Evolutionary conservation across 2,888 invertebrate species (phyloP).

Genomic region (Pogonocherus hispidulus): DNA sequence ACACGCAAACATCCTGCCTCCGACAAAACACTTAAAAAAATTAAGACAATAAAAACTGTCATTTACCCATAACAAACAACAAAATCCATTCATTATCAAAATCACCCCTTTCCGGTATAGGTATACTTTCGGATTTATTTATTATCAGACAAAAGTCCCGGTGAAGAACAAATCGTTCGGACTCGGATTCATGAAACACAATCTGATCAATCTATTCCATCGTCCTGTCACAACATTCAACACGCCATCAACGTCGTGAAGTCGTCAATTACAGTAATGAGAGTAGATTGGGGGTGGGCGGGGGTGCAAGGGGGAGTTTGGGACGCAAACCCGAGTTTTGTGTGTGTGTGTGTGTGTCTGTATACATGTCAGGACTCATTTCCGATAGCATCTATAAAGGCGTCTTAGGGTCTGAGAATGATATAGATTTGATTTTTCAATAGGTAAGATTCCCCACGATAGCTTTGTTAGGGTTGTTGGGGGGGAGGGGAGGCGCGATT

Average conservation of each 20-base stretch:
- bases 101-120: constrained; percentile 38
- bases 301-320: constrained; percentile 44
- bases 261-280: constrained; percentile 68
- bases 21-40: constrained; percentile 19
- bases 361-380: constrained; percentile 65
- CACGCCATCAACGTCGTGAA: constrained; percentile 63
- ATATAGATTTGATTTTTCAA: constrained; percentile 65
- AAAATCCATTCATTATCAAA: constrained; percentile 39
- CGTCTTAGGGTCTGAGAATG: constrained; percentile 53
- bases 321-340: constrained; percentile 46
- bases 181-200: constrained; percentile 63
- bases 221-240: constrained; percentile 65
- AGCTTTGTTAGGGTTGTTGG: constrained; percentile 42
- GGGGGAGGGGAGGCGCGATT: constrained; percentile 24
- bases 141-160: constrained; percentile 49
- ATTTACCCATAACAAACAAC: constrained; percentile 28
- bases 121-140: constrained; percentile 31
- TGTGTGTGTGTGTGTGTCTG: constrained; percentile 54
- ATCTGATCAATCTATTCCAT: constrained; percentile 67
- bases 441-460: constrained; percentile 56
- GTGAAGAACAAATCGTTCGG: constrained; percentile 56
- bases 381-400: constrained; percentile 65
- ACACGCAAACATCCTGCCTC: constrained; percentile 13
- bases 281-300: constrained; percentile 57
- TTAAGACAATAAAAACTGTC: constrained; percentile 31